Conservation (phyloP, 2,888 invertebrate genomes). For the Acanthococcus lagerstroemiae region DNA sequence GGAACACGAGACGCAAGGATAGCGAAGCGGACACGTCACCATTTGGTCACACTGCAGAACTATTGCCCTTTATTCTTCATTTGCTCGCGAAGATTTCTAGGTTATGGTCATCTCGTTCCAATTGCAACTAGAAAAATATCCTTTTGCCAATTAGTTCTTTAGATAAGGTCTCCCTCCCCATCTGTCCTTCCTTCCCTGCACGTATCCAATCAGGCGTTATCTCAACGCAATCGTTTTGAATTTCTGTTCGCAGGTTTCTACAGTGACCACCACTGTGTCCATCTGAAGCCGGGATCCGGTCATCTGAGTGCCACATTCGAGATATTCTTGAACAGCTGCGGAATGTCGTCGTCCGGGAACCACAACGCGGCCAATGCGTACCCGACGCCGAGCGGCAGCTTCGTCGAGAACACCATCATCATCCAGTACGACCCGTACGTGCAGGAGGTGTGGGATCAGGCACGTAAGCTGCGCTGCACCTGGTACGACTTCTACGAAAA, state of each 20-base stretch:
- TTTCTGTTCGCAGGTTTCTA: conserved; percentile 53
- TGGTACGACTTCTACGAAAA: conserved; percentile 96
- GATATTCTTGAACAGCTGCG: conserved; percentile 85
- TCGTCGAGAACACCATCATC: conserved; percentile 89
- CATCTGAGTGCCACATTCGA: conserved; percentile 86
- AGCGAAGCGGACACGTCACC: too few relatives aligned
- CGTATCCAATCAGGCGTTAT: too few relatives aligned
- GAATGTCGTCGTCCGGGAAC: conserved; percentile 86
- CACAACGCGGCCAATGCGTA: conserved; percentile 72
- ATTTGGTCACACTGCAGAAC: too few relatives aligned
- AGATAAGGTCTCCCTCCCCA: too few relatives aligned
- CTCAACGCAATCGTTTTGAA: too few relatives aligned
- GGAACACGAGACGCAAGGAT: too few relatives aligned
- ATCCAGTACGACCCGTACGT: conserved; percentile 92
- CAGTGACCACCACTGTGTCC: conserved; percentile 83
- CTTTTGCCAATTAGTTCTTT: too few relatives aligned
- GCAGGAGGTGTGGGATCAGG: conserved; percentile 89
- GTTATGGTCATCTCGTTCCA: too few relatives aligned
- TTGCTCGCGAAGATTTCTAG: too few relatives aligned
- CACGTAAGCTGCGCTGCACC: conserved; percentile 80
- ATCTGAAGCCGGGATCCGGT: conserved; percentile 81
- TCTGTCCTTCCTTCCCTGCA: too few relatives aligned
- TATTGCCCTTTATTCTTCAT: too few relatives aligned
- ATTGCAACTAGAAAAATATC: too few relatives aligned
- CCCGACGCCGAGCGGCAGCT: conserved; percentile 82